Evolutionary conservation across 2,888 invertebrate genomes (phyloP).

Genomic region (Zeuzera pyrina): DNA sequence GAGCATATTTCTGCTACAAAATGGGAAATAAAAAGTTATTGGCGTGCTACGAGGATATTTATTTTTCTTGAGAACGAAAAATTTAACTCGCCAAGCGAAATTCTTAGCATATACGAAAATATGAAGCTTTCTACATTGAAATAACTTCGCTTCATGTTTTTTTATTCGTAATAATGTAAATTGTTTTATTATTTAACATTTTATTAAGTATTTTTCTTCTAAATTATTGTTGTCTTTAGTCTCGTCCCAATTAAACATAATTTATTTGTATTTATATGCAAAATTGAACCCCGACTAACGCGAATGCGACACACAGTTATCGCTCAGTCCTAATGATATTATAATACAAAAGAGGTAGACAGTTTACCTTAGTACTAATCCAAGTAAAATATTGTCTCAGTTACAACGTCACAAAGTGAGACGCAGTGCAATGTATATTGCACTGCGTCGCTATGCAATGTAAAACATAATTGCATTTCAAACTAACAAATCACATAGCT

Average conservation of each 20-base stretch:
- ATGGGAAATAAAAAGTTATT: conserved; percentile 3
- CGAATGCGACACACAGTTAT: no score
- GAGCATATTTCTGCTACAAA: conserved; percentile 4
- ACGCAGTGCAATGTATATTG: no score
- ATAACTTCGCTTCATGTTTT: conserved; percentile 3
- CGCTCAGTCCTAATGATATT: no score
- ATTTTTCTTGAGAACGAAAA: conserved; percentile 9
- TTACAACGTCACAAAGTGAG: no score
- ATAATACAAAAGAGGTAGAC: no score
- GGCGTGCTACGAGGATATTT: conserved; percentile 1
- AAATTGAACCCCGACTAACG: conserved; percentile 16
- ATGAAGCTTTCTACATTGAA: conserved; percentile 12
- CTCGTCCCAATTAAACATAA: conserved; percentile 13
- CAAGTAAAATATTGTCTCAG: no score
- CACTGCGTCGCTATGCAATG: no score
- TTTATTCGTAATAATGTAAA: conserved; percentile 4
- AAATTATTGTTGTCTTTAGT: conserved; percentile 4
- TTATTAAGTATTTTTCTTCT: no score
- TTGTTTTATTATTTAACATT: no score
- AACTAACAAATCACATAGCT: no score
- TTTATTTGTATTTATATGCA: conserved; percentile 18
- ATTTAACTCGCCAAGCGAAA: conserved; percentile 9
- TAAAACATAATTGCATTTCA: no score
- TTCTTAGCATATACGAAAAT: conserved; percentile 12
- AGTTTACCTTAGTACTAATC: no score